phyloP scores from a whole-genome alignment of 2,113 vertebrate genomes.

The Antechinus flavipes region DNA sequence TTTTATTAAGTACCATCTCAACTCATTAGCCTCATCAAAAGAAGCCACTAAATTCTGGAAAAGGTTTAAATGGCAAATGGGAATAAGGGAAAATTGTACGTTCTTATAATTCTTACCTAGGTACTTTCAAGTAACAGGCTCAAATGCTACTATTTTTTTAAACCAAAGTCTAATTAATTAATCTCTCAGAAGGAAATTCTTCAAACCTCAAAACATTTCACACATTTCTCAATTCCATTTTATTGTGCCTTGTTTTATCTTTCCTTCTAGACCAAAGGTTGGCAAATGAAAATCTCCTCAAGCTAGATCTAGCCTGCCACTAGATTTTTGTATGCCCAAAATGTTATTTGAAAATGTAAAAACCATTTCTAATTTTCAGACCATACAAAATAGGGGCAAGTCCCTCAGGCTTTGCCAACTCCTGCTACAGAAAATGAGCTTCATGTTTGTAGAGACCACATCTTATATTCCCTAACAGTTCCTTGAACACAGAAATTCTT shows the following conservation, averaged over 20 bases:
- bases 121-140: background rate
- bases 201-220: background rate
- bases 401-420: background rate
- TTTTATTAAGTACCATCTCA: too few species aligned
- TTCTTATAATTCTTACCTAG: background rate
- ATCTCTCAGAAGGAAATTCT: background rate
- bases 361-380: background rate
- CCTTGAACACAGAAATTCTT: background rate
- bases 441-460: background rate
- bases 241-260: background rate
- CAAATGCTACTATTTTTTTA: background rate
- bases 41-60: background rate
- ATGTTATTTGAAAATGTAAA: background rate
- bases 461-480: background rate
- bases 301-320: background rate
- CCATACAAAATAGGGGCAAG: background rate
- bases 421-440: background rate
- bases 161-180: background rate
- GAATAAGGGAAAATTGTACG: background rate
- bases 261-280: background rate
- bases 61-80: background rate
- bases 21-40: background rate
- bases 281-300: background rate
- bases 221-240: background rate
- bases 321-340: background rate